Evolutionary conservation across 2,888 invertebrate species (phyloP).

Genomic region (Sceliomorpha sp.): DNA sequence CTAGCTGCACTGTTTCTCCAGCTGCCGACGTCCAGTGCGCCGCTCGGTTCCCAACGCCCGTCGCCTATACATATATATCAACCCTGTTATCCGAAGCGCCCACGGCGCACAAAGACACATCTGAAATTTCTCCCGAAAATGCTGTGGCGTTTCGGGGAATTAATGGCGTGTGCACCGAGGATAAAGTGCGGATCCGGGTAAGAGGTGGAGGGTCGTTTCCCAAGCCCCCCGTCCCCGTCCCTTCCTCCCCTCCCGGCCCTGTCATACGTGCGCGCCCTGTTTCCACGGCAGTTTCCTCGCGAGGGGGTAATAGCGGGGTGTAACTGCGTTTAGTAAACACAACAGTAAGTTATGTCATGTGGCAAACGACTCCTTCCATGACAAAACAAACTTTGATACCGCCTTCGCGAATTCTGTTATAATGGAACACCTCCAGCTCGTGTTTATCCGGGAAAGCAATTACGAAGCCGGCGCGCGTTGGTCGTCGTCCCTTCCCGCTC

Average conservation of each 20-base stretch:
- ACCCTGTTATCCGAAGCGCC: conserved; percentile 27
- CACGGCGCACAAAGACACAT: conserved; percentile 62
- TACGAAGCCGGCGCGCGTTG: conserved; percentile 59
- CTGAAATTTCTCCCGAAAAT: conserved; percentile 62
- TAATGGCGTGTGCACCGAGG: conserved; percentile 67
- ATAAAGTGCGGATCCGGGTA: conserved; percentile 59
- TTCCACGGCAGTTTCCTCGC: conserved; percentile 21
- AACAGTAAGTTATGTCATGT: conserved; percentile 75
- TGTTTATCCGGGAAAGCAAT: conserved; percentile 76
- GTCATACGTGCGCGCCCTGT: conserved; percentile 28
- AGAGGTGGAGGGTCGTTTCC: conserved; percentile 1
- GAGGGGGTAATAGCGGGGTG: conserved; percentile 51
- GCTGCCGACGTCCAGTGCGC: conserved; percentile 50
- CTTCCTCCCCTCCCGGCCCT: conserved; percentile 3
- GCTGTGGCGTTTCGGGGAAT: conserved; percentile 58
- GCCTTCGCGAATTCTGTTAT: conserved; percentile 36
- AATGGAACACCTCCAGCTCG: conserved; percentile 36
- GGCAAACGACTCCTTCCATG: conserved; percentile 70
- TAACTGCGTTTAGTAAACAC: conserved; percentile 77
- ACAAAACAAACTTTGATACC: conserved; percentile 75
- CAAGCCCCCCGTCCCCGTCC: not conserved
- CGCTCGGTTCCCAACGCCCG: conserved; percentile 61
- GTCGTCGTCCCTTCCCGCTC: conserved; percentile 15
- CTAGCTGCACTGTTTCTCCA: conserved; percentile 35
- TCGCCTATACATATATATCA: conserved; percentile 59